These are phyloP conservation scores for Lordiphosa fenestrarum DNA, from an alignment of 2,888 invertebrate genomes.

Conservation along the genomic window DNA sequence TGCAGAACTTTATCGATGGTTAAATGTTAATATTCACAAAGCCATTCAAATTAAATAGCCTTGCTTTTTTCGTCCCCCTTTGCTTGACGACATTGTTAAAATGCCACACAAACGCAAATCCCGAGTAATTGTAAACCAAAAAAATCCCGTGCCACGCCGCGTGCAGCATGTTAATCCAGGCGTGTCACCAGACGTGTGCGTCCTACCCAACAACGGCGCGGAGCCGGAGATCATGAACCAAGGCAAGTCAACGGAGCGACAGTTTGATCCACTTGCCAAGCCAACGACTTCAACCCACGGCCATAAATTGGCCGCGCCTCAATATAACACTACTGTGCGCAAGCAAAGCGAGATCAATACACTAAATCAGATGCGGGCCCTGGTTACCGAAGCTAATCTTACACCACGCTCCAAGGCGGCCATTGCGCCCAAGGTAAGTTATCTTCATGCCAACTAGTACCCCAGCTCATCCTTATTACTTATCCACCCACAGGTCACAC, in stretches of 20 bases:
- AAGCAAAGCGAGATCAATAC: constrained; percentile 44
- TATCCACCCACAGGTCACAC: constrained; percentile 53
- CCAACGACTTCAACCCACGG: not conserved
- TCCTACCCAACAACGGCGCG: constrained; percentile 22
- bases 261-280: not conserved
- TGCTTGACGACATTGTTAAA: constrained; percentile 14
- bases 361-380: constrained; percentile 28
- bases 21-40: not conserved
- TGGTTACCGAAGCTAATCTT: constrained; percentile 25
- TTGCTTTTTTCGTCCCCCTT: not conserved
- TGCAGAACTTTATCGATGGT: not conserved
- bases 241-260: not conserved
- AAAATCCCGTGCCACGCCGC: constrained; percentile 10
- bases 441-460: no score
- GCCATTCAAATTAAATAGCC: not conserved
- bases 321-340: constrained; percentile 58
- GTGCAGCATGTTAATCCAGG: not conserved
- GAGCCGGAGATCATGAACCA: not conserved
- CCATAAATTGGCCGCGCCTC: constrained; percentile 43
- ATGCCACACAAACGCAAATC: constrained; percentile 42
- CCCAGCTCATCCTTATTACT: no score
- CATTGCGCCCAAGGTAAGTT: constrained; percentile 65
- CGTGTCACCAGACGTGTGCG: constrained; percentile 13
- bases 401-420: constrained; percentile 56
- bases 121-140: constrained; percentile 5